These are phyloP conservation scores for Ptychodera flava DNA, from an alignment of 35 echinoderm and acorn worm genomes.

Conservation along the genomic window DNA sequence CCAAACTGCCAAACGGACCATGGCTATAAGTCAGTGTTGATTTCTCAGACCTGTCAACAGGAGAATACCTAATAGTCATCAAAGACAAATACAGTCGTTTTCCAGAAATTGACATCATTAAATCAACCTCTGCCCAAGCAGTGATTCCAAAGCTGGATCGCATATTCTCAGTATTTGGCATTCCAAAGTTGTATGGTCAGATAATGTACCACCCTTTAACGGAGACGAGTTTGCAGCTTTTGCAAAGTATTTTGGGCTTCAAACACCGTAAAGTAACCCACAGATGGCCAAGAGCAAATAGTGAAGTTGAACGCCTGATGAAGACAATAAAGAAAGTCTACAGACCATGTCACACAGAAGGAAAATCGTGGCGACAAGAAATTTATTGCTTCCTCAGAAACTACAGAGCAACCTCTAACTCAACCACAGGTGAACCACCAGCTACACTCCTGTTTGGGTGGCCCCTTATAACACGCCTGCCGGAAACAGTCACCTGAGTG, in stretches of 20 bases:
- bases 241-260: slow-evolving; percentile 66
- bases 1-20: slow-evolving; percentile 6
- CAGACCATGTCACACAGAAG: slow-evolving; percentile 22
- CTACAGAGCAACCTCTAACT: no score
- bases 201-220: slow-evolving; percentile 75
- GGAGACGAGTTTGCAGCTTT: slow-evolving; percentile 41
- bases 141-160: slow-evolving; percentile 60
- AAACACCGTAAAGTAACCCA: slow-evolving; percentile 51
- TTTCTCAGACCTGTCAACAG: no score
- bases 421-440: no score
- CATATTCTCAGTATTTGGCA: no score
- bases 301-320: slow-evolving; percentile 63
- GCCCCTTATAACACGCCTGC: no score
- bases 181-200: slow-evolving; percentile 31
- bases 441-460: no score
- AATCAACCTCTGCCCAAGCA: slow-evolving; percentile 49
- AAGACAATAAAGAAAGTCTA: no score
- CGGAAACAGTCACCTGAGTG: no score
- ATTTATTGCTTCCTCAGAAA: no score
- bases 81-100: slow-evolving; percentile 56
- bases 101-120: slow-evolving; percentile 47
- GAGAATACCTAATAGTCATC: slow-evolving; percentile 27
- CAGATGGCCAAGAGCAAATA: slow-evolving; percentile 67
- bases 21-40: no score
- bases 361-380: slow-evolving; percentile 48